Evolutionary conservation across 2,113 vertebrate genomes (phyloP).

Genomic region (Desmodus rotundus): DNA sequence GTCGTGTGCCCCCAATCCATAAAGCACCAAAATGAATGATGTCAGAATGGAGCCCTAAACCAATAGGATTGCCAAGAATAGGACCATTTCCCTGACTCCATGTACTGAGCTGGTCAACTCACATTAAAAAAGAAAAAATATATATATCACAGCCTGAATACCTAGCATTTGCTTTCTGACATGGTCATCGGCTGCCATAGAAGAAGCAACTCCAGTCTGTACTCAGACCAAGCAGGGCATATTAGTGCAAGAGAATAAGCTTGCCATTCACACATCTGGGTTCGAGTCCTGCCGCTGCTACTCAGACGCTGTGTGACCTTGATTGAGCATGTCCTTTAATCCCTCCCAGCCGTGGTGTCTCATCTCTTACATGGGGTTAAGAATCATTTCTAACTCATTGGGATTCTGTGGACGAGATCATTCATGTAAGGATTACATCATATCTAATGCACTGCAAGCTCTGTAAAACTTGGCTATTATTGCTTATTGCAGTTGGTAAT

Average conservation of each 20-base stretch:
- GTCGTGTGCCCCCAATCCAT: background rate
- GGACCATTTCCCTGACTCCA: background rate
- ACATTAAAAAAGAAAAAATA: background rate
- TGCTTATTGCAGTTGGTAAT: background rate
- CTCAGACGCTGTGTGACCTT: background rate
- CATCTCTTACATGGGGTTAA: background rate
- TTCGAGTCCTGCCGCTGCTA: background rate
- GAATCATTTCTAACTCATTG: background rate
- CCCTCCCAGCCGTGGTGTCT: background rate
- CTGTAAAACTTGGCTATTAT: background rate
- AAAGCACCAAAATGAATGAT: constrained; percentile 32
- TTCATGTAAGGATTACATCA: background rate
- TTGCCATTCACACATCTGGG: background rate
- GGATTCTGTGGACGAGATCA: background rate
- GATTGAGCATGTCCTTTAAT: background rate
- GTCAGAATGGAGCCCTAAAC: background rate
- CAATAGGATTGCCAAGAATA: background rate
- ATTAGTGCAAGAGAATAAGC: background rate
- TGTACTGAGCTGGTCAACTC: background rate
- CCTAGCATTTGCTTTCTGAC: constrained; percentile 23
- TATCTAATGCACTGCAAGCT: background rate
- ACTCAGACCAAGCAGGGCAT: background rate
- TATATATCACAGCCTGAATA: background rate
- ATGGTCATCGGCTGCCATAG: background rate
- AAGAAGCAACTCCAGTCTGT: background rate